Base-by-base conservation (phyloP, 2,797 vertebrate genomes). In the Delichon dasypus region DNA sequence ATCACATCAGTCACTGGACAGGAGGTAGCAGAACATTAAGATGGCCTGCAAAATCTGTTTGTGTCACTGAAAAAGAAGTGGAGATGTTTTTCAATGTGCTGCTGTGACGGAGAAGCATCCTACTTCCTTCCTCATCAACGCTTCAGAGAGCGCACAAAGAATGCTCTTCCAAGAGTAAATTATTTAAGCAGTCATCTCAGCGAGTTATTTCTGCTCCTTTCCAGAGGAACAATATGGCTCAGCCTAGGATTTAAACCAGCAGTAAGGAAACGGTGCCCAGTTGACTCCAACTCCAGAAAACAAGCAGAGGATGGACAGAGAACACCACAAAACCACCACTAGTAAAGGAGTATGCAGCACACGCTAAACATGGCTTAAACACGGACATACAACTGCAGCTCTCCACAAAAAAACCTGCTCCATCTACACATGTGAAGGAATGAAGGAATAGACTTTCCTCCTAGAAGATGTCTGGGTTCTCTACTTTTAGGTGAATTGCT, bases 171-270 rank as follows among this genome's bases (percentile, higher is more conserved):
- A 60, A 42, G 91, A 92, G 87, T 94, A 45, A 60, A 86, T 91
- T 82, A 97, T 84, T 96, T 78, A 95, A 81, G 64, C 87, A 95
- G 84, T 53, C 94, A 90, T 94, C 94, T 93, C 66, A n/a, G 65
- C 25, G 10, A 80, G 71, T 91, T 79, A 77, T 85, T 96, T 91
- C 74, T 32, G 2, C 72, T 93, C 72, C 77, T 92, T 97, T 96
- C 79, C 3, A 38, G 0, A 93, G 81, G 93, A 94, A 92, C 91
- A 96, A 94, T 62, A 79, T 0, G 1, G 88, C 66, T 72, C 77
- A 60, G 77, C 42, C 81, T 65, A 67, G 81, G 92, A 84, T 74
- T 94, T 81, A 88, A 91, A 93, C 89, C 88, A 92, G 68, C 80
- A 96, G 86, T 61, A 58, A 30, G 44, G 68, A 94, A 85, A 61